Evolutionary conservation across 2,888 invertebrate species (phyloP).

Genomic region (Amaurobius ferox): DNA sequence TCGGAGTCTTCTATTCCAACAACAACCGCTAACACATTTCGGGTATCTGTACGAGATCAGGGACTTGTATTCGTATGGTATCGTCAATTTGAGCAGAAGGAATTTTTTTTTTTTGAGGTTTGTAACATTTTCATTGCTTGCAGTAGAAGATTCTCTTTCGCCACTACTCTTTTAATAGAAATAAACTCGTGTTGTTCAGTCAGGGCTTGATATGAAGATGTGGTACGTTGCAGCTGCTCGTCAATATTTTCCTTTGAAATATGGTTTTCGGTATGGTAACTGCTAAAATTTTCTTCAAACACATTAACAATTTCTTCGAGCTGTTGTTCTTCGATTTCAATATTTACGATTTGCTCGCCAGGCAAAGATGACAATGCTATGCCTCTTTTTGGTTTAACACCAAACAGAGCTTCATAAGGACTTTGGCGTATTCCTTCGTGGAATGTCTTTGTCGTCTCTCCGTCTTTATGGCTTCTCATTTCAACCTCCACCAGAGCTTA

Average conservation of each 20-base stretch:
- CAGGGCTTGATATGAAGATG: slow-evolving; percentile 49
- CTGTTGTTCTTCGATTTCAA: slow-evolving; percentile 35
- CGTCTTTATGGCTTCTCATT: no score
- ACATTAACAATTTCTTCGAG: slow-evolving; percentile 23
- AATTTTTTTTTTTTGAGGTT: slow-evolving; percentile 49
- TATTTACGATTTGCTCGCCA: slow-evolving; percentile 36
- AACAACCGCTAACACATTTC: slow-evolving; percentile 46
- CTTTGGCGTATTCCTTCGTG: slow-evolving; percentile 53
- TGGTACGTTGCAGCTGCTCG: slow-evolving; percentile 41
- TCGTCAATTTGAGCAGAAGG: slow-evolving; percentile 11
- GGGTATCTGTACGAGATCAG: slow-evolving; percentile 33
- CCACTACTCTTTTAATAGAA: slow-evolving; percentile 57
- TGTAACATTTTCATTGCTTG: slow-evolving; percentile 51
- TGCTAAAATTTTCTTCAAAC: slow-evolving; percentile 47
- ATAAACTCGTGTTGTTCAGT: slow-evolving; percentile 44
- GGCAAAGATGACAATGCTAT: slow-evolving; percentile 46
- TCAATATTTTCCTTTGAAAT: slow-evolving; percentile 54
- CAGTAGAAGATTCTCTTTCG: slow-evolving; percentile 48
- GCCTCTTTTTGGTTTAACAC: slow-evolving; percentile 54
- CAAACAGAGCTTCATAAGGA: slow-evolving; percentile 64
- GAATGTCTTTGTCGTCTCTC: no score
- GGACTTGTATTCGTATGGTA: slow-evolving; percentile 15
- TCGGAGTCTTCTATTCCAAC: slow-evolving; percentile 42
- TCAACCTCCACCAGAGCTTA: no score
- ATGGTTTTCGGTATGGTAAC: slow-evolving; percentile 42